Evolutionary conservation across 2,888 invertebrate species (phyloP), one percentile per base, ranked within the genome.

Genomic region (Drosophila picticornis): DNA sequence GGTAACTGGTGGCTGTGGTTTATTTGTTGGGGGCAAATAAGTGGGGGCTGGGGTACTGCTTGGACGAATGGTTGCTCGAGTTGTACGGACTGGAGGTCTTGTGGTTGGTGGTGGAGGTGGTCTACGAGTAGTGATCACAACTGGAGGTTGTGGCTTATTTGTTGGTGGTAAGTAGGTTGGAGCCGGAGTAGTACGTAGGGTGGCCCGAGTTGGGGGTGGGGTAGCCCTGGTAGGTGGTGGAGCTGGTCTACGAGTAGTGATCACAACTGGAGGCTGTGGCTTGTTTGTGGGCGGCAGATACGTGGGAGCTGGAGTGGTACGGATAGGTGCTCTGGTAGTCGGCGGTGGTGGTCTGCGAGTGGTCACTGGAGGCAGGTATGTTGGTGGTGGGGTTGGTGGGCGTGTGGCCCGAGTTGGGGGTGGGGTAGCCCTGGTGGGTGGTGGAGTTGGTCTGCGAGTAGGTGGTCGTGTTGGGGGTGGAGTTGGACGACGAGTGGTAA

Each of bases 331-430:
- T 22, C 67, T 63, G 1, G 72, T 64, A 16, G 66, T 38, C 13
- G 59, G 73, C 3, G 77, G 71, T 87, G 91, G 31, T 57, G 67
- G 72, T 1, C 63, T 57, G 13, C 75, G 61, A 5, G 72, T 78
- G 19, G 57, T 67, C 34, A 72, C 74, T 50, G 83, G 78, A 38
- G 86, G 85, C 40, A 74, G n/a, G 9, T 65, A 78, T 0, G 88
- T 86, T n/a, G 87, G 77, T 10, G 50, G 27, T 86, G 91, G 62
- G 80, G 91, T n/a, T 85, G 78, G 29, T n/a, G 34, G 62, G 55
- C 74, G 32, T n/a, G 77, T 71, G 0, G 67, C 48, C 4, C 29
- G 38, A 82, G 90, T 22, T 85, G 79, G 27, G 1, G 34, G 25
- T 50, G n/a, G n/a, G n/a, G n/a, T n/a, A 38, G 22, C 40, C 31